Evolutionary conservation across 2,113 vertebrate species (phyloP).

Genomic region (Nycticorax nycticorax): DNA sequence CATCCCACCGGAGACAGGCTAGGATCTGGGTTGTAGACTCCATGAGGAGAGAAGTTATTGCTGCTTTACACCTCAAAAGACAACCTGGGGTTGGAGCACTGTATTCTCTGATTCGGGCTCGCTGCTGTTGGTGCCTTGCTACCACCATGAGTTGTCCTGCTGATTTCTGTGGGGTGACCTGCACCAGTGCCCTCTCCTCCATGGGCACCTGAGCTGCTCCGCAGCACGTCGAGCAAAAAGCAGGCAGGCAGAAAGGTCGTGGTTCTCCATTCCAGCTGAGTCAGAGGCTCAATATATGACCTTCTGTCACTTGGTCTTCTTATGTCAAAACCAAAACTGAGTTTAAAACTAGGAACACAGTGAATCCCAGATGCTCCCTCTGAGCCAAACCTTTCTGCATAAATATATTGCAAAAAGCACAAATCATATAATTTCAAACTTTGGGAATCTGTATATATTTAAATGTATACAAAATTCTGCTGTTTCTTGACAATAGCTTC

Average conservation of each 20-base stretch:
- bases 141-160: neutral
- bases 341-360: neutral
- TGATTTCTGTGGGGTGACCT: neutral
- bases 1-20: neutral
- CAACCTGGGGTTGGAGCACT: too few species aligned
- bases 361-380: slow-evolving; percentile 19
- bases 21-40: neutral
- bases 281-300: neutral
- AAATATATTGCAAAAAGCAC: slow-evolving; percentile 36
- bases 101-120: neutral
- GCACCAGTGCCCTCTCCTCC: neutral
- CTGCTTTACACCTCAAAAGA: neutral
- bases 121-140: neutral
- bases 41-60: neutral
- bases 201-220: neutral
- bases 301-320: slow-evolving; percentile 19
- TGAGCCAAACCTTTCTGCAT: slow-evolving; percentile 10
- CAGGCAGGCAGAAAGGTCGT: neutral
- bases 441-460: slow-evolving; percentile 34
- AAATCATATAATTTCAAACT: slow-evolving; percentile 52
- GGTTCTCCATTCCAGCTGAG: neutral
- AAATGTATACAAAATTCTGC: slow-evolving; percentile 51
- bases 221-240: neutral
- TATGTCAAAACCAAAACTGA: neutral
- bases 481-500: slow-evolving; percentile 37